Conservation (phyloP, 2,113 vertebrate species). For the Pterocles orientalis region DNA sequence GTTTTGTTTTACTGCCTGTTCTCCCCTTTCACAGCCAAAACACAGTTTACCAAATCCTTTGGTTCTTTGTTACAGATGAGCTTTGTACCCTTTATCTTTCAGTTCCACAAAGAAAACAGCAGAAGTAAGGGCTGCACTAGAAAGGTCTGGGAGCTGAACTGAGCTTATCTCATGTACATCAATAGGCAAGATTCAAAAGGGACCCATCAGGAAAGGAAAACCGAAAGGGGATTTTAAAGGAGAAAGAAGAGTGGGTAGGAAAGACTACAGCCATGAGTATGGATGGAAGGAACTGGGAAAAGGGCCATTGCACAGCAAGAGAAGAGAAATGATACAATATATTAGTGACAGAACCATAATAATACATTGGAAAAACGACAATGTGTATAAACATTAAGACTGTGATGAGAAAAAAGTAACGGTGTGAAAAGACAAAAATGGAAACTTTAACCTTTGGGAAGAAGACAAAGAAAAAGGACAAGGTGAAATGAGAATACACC, state of each 20-base stretch:
- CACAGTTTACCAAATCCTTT: background rate
- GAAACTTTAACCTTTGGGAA: conserved; percentile 22
- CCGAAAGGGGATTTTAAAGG: conserved; percentile 37
- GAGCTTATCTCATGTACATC: conserved; percentile 3
- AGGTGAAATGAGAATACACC: background rate
- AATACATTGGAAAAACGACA: conserved; percentile 11
- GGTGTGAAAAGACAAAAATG: conserved; percentile 2
- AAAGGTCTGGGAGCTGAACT: conserved; percentile 35
- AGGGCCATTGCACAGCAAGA: background rate
- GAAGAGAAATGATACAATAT: background rate
- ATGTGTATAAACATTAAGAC: background rate
- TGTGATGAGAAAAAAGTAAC: background rate
- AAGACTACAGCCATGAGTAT: background rate
- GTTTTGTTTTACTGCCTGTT: background rate
- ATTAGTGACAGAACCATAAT: conserved; percentile 14
- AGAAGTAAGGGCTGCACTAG: conserved; percentile 11
- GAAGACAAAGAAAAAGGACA: conserved; percentile 18
- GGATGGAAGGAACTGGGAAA: conserved; percentile 41
- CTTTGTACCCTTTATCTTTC: background rate
- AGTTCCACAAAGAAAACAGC: conserved; percentile 35
- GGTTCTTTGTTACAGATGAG: background rate
- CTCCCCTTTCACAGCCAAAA: conserved; percentile 3
- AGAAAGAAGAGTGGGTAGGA: background rate
- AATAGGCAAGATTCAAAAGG: conserved; percentile 40
- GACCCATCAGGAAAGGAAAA: conserved; percentile 1